phyloP scores from a whole-genome alignment of 2,888 invertebrate genomes.

The Agonopterix arenella region DNA sequence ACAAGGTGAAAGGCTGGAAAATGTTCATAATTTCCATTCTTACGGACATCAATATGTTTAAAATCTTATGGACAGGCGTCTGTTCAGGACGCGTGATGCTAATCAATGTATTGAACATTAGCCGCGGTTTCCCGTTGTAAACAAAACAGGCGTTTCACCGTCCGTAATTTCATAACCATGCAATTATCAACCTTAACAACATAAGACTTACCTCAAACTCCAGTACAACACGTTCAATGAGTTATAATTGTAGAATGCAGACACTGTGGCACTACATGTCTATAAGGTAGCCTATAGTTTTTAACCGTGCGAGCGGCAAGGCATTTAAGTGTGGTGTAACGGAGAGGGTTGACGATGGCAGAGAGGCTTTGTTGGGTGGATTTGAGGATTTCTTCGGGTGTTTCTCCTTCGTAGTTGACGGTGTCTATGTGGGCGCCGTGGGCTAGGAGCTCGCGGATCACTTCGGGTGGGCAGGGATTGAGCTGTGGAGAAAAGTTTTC shows the following conservation, averaged over 20 bases:
- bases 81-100: too few relatives aligned
- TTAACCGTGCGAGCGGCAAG: constrained; percentile 89
- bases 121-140: too few relatives aligned
- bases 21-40: too few relatives aligned
- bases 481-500: constrained; percentile 31
- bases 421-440: constrained; percentile 92
- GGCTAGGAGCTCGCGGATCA: constrained; percentile 84
- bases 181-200: too few relatives aligned
- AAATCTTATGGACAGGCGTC: too few relatives aligned
- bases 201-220: not conserved
- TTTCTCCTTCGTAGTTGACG: constrained; percentile 85
- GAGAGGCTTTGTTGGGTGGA: constrained; percentile 75
- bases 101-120: too few relatives aligned
- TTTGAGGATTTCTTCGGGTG: constrained; percentile 83
- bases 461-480: constrained; percentile 81
- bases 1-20: too few relatives aligned
- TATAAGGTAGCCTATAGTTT: constrained; percentile 81
- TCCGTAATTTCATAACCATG: too few relatives aligned
- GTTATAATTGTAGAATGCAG: constrained; percentile 67
- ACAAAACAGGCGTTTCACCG: too few relatives aligned
- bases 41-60: too few relatives aligned
- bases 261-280: constrained; percentile 71
- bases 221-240: constrained; percentile 36
- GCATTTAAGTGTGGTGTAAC: constrained; percentile 89
- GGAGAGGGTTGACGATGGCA: constrained; percentile 84